Percentiles rank a stretch among this genome's conserved stretches.
Evolutionary conservation across 1,140 invertebrate species (phyloP).

Genomic region (Zophobas morio): DNA sequence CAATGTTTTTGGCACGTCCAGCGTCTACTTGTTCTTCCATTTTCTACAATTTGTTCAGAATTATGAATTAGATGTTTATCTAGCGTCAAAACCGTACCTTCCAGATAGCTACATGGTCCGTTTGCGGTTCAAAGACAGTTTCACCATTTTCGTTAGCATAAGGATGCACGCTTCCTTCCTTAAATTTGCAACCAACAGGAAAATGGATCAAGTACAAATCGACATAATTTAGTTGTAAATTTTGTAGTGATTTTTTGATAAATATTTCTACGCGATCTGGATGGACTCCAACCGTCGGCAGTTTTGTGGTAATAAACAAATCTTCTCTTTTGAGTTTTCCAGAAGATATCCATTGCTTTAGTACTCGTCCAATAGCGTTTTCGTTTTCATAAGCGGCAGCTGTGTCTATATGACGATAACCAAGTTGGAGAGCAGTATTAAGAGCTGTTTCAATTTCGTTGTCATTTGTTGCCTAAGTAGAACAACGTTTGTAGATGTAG

Average conservation of each 20-base stretch:
- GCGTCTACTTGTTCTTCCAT: slow-evolving; percentile 80
- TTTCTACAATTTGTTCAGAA: slow-evolving; percentile 68
- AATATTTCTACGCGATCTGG: slow-evolving; percentile 39
- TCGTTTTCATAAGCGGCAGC: slow-evolving; percentile 86
- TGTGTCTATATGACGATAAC: slow-evolving; percentile 81
- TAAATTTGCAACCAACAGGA: not conserved
- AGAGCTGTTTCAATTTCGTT: slow-evolving; percentile 60
- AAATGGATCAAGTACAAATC: slow-evolving; percentile 52
- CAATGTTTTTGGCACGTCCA: slow-evolving; percentile 79
- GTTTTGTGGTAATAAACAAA: slow-evolving; percentile 52
- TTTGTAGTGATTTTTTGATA: slow-evolving; percentile 52
- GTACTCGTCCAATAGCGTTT: slow-evolving; percentile 80
- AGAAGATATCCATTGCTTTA: slow-evolving; percentile 81
- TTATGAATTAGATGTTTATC: slow-evolving; percentile 32
- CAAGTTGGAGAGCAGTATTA: slow-evolving; percentile 74
- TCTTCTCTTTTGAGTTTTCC: slow-evolving; percentile 67
- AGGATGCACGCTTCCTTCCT: not conserved
- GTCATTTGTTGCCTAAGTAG: slow-evolving; percentile 67
- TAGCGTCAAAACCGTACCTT: slow-evolving; percentile 69
- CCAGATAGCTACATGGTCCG: slow-evolving; percentile 76
- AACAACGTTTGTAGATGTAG: slow-evolving; percentile 58
- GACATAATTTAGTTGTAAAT: slow-evolving; percentile 52
- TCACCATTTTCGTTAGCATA: slow-evolving; percentile 66
- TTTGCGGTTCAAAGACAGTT: slow-evolving; percentile 67
- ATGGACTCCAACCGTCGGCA: slow-evolving; percentile 67